Percentiles rank a stretch among this genome's conserved stretches.
Conservation (phyloP, 92 coral and sea anemone species). For the Galaxea fascicularis region DNA sequence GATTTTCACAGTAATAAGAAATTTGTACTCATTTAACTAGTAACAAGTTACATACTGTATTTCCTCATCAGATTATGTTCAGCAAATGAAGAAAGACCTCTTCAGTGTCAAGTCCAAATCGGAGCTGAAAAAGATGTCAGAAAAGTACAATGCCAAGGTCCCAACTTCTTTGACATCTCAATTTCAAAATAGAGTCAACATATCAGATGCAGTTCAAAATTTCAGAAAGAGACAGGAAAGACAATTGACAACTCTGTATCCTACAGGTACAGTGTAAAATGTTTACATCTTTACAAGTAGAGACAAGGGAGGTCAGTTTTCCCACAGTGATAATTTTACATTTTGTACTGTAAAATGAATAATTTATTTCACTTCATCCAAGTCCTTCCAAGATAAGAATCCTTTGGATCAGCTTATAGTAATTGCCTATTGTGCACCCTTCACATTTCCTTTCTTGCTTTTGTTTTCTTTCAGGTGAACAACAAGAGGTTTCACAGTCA, state of each 20-base stretch:
- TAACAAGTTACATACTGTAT: too few species aligned
- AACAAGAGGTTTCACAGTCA: constrained; percentile 10
- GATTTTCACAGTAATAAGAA: too few species aligned
- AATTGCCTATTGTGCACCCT: neutral
- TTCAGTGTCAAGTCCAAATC: too few species aligned
- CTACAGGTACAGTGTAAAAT: neutral
- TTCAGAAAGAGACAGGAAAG: neutral
- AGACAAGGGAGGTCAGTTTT: too few species aligned
- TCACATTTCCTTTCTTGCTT: neutral
- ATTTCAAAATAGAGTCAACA: neutral
- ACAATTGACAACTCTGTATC: neutral
- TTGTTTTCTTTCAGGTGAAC: neutral
- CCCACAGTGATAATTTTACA: too few species aligned
- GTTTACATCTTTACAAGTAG: neutral
- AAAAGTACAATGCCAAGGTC: constrained; percentile 5
- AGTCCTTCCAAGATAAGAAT: too few species aligned
- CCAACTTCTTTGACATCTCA: neutral
- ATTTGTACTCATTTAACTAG: too few species aligned
- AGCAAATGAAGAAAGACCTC: too few species aligned
- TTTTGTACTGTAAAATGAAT: too few species aligned
- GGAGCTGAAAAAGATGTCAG: too few species aligned
- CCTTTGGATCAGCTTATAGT: neutral
- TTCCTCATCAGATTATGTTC: too few species aligned
- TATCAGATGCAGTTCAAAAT: neutral
- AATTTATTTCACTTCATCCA: neutral